Base-by-base conservation (phyloP, 2,888 invertebrate genomes). In the Apocheima hispidaria region DNA sequence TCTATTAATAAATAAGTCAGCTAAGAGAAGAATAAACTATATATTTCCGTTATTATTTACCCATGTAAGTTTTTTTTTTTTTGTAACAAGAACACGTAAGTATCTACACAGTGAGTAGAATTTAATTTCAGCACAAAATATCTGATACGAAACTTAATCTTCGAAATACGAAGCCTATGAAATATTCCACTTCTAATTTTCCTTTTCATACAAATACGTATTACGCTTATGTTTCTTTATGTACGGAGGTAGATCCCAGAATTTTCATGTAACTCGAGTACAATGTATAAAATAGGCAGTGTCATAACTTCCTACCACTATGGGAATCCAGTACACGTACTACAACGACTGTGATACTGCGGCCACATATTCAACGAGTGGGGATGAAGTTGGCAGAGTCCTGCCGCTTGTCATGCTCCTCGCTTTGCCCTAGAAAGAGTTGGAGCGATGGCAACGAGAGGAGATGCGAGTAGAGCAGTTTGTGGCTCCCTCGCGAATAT, bases 111-210 rank as follows among this genome's bases (percentile, higher is more conserved):
- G n/a, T n/a, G 10, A 14, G 33, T 7, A 48, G 6, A 49, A 49
- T 54, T 41, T 60, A 41, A 36, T 54, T 52, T 38, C 26, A 35
- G 21, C 36, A 16, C 16, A 36, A 48, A 12, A 38, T 49, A 20
- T 23, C 40, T 49, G 50, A 14, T 38, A 48, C 40, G 40, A 46
- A 55, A 52, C 20, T 46, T 51, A 55, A 56, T 56, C 52, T 59
- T 51, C 20, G 38, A 23, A 52, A 59, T 46, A 55, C 46, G 55
- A 55, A 59, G 36, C 59, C 59, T 55, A 35, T 55, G 33, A 51
- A 55, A 63, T 40, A 59, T 51, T 52, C 48, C 30, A 7, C 9
- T 44, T 51, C 30, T 55, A 60, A 58, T 60, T 52, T 60, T 60
- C 54, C 46, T 52, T 49, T 38, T 38, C 23, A 23, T 38, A 38